Evolutionary conservation across 1,140 invertebrate genomes (phyloP).

Genomic region (Papilio glaucus): DNA sequence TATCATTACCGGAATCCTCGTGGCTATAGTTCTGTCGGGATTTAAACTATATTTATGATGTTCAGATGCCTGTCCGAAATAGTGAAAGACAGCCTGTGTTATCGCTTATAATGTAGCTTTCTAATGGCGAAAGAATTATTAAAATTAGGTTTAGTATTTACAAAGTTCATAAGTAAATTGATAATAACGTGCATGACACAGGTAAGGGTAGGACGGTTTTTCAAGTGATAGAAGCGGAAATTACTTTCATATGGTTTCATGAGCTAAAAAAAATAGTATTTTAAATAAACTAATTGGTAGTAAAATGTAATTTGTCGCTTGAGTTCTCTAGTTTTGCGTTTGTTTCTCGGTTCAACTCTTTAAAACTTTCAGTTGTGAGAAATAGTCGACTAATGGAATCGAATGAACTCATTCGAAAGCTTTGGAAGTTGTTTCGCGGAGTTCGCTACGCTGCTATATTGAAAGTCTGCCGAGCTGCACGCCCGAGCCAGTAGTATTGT

Average conservation of each 20-base stretch:
- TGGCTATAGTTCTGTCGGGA: too few species aligned
- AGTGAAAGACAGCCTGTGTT: too few species aligned
- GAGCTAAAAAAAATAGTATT: neutral
- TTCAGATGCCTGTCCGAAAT: too few species aligned
- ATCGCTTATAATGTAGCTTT: too few species aligned
- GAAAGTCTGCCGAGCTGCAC: slow-evolving; percentile 4
- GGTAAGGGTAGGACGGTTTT: too few species aligned
- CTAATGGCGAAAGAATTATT: too few species aligned
- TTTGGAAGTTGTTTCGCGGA: slow-evolving; percentile 11
- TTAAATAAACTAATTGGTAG: neutral
- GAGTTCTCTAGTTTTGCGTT: neutral
- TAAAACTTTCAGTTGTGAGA: slow-evolving; percentile 21
- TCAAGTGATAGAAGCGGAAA: too few species aligned
- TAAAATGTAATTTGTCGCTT: neutral
- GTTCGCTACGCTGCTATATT: slow-evolving; percentile 2
- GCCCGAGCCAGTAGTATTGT: neutral
- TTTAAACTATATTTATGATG: too few species aligned
- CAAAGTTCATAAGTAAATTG: too few species aligned
- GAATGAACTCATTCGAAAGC: slow-evolving; percentile 22
- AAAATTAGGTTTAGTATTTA: too few species aligned
- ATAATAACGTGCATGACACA: too few species aligned
- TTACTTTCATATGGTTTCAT: neutral
- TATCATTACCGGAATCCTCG: too few species aligned
- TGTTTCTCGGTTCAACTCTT: slow-evolving; percentile 14
- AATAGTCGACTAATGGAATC: slow-evolving; percentile 32